Percentiles rank a stretch among this genome's conserved stretches.
phyloP scores from a whole-genome alignment of 1,140 invertebrate genomes.

The Tribolium madens region DNA sequence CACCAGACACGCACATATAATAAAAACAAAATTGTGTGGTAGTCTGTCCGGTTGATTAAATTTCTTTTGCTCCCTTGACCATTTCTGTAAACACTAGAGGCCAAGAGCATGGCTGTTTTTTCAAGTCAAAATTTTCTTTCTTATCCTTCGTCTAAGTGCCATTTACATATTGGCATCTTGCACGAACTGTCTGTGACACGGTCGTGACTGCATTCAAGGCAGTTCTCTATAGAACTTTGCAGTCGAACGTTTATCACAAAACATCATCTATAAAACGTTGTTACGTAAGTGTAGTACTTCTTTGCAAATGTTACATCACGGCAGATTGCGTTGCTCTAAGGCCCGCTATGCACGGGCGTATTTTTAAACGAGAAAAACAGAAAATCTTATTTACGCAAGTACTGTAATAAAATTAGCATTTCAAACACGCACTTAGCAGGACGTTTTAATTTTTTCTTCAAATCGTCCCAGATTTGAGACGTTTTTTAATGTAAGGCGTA shows the following conservation, averaged over 20 bases:
- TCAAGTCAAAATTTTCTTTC: neutral
- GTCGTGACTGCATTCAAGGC: conserved; percentile 36
- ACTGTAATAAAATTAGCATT: conserved; percentile 24
- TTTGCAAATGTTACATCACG: conserved; percentile 6
- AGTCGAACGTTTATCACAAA: conserved; percentile 16
- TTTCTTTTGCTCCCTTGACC: neutral
- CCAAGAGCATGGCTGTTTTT: neutral
- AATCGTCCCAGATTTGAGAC: conserved; percentile 22
- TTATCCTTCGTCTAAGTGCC: conserved; percentile 2
- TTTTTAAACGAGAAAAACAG: conserved; percentile 2
- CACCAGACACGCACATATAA: conserved; percentile 1
- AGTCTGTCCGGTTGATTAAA: neutral
- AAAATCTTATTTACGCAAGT: conserved; percentile 29
- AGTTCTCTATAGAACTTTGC: conserved; percentile 2
- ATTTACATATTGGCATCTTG: conserved; percentile 28
- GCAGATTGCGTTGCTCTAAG: neutral
- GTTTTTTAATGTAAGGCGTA: neutral
- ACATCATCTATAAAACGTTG: conserved; percentile 26
- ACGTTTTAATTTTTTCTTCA: conserved; percentile 1
- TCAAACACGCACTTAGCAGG: conserved; percentile 4
- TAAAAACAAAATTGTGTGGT: conserved; percentile 32
- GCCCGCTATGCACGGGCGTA: neutral
- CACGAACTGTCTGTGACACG: conserved; percentile 20
- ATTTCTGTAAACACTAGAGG: neutral
- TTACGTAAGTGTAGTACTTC: conserved; percentile 23